Evolutionary conservation across 2,797 vertebrate genomes (phyloP).

Genomic region (Notoglanidium macrostoma): DNA sequence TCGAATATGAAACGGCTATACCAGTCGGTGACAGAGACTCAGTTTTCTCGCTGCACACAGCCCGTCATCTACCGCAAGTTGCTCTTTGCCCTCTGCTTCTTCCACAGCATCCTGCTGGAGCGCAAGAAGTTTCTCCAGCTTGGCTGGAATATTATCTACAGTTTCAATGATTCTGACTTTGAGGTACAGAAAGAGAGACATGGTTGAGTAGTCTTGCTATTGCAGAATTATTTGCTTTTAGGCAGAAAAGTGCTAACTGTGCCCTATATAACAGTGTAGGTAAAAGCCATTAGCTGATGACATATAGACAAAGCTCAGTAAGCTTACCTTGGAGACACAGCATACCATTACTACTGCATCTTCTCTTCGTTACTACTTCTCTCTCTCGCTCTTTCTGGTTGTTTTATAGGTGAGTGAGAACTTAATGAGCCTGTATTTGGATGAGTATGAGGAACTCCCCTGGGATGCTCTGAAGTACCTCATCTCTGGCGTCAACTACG

Average conservation of each 20-base stretch:
- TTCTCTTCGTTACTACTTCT: neutral
- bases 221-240: neutral
- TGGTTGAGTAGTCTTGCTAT: neutral
- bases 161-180: constrained; percentile 89
- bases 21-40: constrained; percentile 79
- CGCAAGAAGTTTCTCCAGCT: constrained; percentile 87
- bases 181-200: constrained; percentile 70
- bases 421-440: constrained; percentile 83
- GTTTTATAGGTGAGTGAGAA: constrained; percentile 82
- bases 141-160: constrained; percentile 88
- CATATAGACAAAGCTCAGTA: neutral
- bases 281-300: neutral
- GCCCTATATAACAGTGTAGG: neutral
- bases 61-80: constrained; percentile 81
- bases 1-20: constrained; percentile 89
- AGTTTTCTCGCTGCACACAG: constrained; percentile 79
- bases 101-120: constrained; percentile 87
- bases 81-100: constrained; percentile 88
- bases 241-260: neutral
- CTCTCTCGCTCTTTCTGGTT: constrained; percentile 25
- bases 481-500: constrained; percentile 84
- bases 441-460: constrained; percentile 85
- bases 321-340: neutral
- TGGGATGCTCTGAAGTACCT: constrained; percentile 90
- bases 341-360: neutral